Evolutionary conservation across 1,140 invertebrate genomes (phyloP).

Genomic region (Trigoniulus corallinus): DNA sequence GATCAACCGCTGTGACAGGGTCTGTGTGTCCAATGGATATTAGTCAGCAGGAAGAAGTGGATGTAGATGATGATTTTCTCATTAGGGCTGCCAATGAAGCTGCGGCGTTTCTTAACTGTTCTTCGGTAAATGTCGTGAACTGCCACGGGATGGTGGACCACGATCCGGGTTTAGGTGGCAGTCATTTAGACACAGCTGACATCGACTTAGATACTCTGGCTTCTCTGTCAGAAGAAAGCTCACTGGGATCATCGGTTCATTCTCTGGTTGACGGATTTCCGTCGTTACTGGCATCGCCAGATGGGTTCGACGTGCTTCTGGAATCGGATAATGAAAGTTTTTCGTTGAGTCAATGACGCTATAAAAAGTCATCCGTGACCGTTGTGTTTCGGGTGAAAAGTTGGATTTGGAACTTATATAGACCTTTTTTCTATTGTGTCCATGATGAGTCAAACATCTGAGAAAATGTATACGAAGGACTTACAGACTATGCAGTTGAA

Average conservation of each 20-base stretch:
- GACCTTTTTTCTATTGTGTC: too few relatives aligned
- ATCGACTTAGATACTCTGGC: neutral
- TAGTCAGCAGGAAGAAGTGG: neutral
- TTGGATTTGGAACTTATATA: too few relatives aligned
- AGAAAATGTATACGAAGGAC: too few relatives aligned
- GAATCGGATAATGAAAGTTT: constrained; percentile 14
- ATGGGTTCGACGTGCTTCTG: constrained; percentile 11
- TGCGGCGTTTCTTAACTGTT: too few relatives aligned
- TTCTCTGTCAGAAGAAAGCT: neutral
- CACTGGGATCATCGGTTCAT: neutral
- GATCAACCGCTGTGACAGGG: too few relatives aligned
- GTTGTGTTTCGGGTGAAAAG: too few relatives aligned
- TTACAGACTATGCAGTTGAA: too few relatives aligned
- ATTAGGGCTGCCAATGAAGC: too few relatives aligned
- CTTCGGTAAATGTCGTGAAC: too few relatives aligned
- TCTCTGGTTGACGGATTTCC: neutral
- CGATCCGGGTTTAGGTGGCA: neutral
- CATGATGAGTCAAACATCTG: too few relatives aligned
- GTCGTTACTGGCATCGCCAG: constrained; percentile 2
- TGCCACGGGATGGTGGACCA: neutral
- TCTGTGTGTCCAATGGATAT: too few relatives aligned
- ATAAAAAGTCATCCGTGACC: too few relatives aligned
- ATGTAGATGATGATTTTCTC: neutral
- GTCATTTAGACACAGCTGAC: neutral
- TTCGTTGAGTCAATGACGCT: constrained; percentile 11